Base-by-base conservation (phyloP, 2,797 vertebrate genomes). In the Oreochromis mossambicus region DNA sequence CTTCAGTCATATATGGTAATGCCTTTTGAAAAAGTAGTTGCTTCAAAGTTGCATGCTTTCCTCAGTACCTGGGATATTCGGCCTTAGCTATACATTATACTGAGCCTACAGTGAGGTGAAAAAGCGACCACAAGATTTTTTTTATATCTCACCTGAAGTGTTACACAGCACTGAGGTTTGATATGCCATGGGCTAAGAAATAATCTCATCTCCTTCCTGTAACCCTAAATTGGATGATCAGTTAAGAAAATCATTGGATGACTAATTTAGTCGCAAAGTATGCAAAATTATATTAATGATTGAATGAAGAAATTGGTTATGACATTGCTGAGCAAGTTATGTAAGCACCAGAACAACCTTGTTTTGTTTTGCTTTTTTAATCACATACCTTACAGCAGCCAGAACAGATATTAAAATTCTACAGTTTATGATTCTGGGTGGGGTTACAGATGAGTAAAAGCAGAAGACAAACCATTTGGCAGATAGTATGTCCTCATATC, bases 1-100 rank as follows among this genome's bases (percentile, higher is more conserved):
- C 91, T 90, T 88, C 80, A 91, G 92, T 89, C 88, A 56, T 88
- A 54, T 94, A 93, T 93, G 90, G 90, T 90, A 92, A 95, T 90
- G 84, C 85, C 80, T 79, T 77, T 56, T 89, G 87, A 92, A 91
- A 89, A 87, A 86, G 79, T 50, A 82, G 85, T 79, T 84, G 70
- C 86, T 80, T 88, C 81, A 83, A 83, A 92, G 87, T 89, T 85
- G 36, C 78, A 80, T 34, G 63, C 38, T 90, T 84, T 80, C 29
- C 51, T 82, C 79, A 63, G 50, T 55, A 70, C 68, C 29, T 48
- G 50, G 55, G 50, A 83, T 61, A 73, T 19, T 78, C 43, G 66
- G 79, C 70, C 77, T 79, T 32, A 41, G 61, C 43, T 79, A 51
- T 80, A 78, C 29, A 78, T 55, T 32, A 48, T 4, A 73, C 46